Evolutionary conservation across 2,113 vertebrate genomes (phyloP).

Genomic region (Myiagra hebetior): DNA sequence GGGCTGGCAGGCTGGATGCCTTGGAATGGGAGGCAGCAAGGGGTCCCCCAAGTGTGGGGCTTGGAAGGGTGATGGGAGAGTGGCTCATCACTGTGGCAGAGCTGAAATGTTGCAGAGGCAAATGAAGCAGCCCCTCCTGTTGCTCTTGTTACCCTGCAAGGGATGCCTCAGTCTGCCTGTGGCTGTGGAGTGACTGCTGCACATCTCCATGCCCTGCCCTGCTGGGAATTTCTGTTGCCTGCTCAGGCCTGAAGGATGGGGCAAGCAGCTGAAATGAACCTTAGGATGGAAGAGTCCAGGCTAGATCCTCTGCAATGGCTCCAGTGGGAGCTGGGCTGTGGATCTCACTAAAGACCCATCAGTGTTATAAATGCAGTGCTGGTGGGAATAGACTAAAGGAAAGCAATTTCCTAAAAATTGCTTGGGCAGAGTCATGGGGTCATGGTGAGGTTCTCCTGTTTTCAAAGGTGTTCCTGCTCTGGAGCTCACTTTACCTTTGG

Average conservation of each 20-base stretch:
- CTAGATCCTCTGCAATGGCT: not conserved
- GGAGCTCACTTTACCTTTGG: not conserved
- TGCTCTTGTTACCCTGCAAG: not conserved
- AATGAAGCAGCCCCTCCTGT: not conserved
- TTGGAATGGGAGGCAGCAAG: rapidly evolving
- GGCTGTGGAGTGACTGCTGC: rapidly evolving
- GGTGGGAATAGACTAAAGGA: not conserved
- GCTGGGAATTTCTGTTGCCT: not conserved
- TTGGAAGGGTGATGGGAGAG: not conserved
- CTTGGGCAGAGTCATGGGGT: not conserved
- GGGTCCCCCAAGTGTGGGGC: rapidly evolving
- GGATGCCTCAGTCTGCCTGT: not conserved
- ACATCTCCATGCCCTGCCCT: rapidly evolving
- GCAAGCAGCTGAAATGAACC: not conserved
- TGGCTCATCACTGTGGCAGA: not conserved
- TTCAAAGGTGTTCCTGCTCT: not conserved
- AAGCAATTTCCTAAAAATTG: not conserved
- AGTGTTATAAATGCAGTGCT: not conserved
- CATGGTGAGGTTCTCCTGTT: not conserved
- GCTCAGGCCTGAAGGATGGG: not conserved
- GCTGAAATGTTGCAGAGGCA: not conserved
- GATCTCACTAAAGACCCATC: not conserved
- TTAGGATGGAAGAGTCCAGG: not conserved
- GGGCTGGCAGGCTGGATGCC: not conserved
- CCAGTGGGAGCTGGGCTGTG: not conserved